Conservation (phyloP, 2,888 invertebrate genomes). For the Pseudeuparius sepicola region DNA sequence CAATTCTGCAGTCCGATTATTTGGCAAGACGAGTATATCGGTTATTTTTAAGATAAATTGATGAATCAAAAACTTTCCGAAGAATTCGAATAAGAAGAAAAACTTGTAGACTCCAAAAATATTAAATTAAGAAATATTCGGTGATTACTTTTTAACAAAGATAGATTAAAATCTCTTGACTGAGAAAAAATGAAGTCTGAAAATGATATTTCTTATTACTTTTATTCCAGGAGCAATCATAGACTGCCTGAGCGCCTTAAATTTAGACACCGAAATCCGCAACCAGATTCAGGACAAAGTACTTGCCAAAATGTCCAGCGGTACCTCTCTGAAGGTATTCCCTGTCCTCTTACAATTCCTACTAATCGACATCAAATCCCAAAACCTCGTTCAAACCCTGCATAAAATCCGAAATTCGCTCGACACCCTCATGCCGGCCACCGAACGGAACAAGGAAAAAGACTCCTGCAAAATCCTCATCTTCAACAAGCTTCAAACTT, state of each 20-base stretch:
- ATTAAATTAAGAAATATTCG: too few relatives aligned
- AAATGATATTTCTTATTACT: too few relatives aligned
- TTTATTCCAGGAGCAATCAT: slow-evolving; percentile 49
- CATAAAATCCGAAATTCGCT: slow-evolving; percentile 41
- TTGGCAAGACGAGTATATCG: too few relatives aligned
- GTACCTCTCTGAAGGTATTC: slow-evolving; percentile 42
- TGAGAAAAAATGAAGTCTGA: too few relatives aligned
- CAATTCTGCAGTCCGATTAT: too few relatives aligned
- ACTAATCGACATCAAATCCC: slow-evolving; percentile 40
- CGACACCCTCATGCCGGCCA: slow-evolving; percentile 37
- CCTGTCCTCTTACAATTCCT: slow-evolving; percentile 48
- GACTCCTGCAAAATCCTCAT: slow-evolving; percentile 51
- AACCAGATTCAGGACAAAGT: slow-evolving; percentile 49
- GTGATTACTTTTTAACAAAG: too few relatives aligned
- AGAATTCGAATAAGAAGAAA: too few relatives aligned
- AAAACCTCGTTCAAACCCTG: slow-evolving; percentile 27
- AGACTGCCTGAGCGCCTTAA: slow-evolving; percentile 55
- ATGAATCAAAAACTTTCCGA: too few relatives aligned
- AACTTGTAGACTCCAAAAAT: too few relatives aligned
- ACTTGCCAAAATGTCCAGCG: slow-evolving; percentile 43
- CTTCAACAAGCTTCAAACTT: slow-evolving; percentile 47
- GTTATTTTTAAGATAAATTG: too few relatives aligned
- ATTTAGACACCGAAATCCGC: slow-evolving; percentile 47
- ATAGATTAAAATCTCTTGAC: too few relatives aligned
- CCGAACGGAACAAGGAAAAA: slow-evolving; percentile 37